Percentiles rank a stretch among this genome's conserved stretches.
Evolutionary conservation across 2,888 invertebrate genomes (phyloP).

Genomic region (Theodoxus fluviatilis): DNA sequence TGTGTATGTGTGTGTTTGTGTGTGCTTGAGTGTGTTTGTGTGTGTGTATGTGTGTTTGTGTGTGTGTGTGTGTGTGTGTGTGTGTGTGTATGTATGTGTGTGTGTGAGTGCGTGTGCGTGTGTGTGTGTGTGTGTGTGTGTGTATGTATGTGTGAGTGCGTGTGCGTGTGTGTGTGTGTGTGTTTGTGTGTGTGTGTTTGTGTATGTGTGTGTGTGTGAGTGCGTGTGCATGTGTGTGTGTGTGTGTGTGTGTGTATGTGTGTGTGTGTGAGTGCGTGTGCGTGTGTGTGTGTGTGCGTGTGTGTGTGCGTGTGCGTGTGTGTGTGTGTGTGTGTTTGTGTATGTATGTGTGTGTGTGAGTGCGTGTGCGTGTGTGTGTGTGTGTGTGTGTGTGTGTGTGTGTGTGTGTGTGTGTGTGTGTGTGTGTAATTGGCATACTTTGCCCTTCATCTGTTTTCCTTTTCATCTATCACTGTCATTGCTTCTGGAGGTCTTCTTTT

Average conservation of each 20-base stretch:
- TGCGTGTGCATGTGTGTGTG: background rate
- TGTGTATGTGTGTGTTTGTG: conserved; percentile 1
- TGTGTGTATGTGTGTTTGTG: background rate
- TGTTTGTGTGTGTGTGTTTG: conserved; percentile 17
- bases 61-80: background rate
- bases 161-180: conserved; percentile 10
- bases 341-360: too few relatives aligned
- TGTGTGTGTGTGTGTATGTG: background rate
- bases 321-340: background rate
- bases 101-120: background rate
- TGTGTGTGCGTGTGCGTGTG: conserved; percentile 13
- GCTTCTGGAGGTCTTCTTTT: too few relatives aligned
- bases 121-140: background rate
- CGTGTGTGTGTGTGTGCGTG: background rate
- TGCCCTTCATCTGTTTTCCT: too few relatives aligned
- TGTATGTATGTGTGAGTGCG: background rate
- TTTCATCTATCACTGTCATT: too few relatives aligned
- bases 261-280: background rate
- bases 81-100: background rate
- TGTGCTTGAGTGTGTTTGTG: background rate
- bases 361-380: too few relatives aligned
- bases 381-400: too few relatives aligned
- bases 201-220: background rate
- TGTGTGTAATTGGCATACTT: too few relatives aligned
- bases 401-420: too few relatives aligned